Percentiles rank a stretch among this genome's conserved stretches.
Conservation (phyloP, 1,140 invertebrate species). For the Lucilia cuprina region DNA sequence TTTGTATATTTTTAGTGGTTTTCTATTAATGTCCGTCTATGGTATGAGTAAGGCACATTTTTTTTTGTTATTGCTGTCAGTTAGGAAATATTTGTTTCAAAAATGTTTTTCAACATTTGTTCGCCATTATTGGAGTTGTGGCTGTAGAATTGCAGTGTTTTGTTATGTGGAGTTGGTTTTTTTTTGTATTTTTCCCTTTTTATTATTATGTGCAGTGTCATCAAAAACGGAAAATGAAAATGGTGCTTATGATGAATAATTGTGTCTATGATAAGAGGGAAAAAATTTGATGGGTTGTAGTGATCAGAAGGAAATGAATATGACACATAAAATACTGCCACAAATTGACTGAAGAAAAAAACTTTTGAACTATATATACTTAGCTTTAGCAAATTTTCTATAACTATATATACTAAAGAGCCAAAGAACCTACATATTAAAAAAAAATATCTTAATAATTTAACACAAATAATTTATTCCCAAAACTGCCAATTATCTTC, state of each 20-base stretch:
- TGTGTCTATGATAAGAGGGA: not conserved
- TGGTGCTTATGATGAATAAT: conserved; percentile 16
- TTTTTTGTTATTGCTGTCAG: not conserved
- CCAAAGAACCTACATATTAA: too few species aligned
- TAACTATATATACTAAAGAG: too few species aligned
- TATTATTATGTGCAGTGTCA: not conserved
- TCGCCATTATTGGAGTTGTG: not conserved
- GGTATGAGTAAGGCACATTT: not conserved
- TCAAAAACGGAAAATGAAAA: conserved; percentile 13
- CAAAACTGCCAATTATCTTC: too few species aligned
- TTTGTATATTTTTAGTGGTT: not conserved
- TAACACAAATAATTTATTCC: too few species aligned
- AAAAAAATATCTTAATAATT: too few species aligned
- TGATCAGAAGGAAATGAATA: too few species aligned
- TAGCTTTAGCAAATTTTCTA: too few species aligned
- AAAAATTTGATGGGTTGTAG: not conserved
- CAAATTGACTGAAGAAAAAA: too few species aligned
- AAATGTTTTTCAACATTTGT: not conserved
- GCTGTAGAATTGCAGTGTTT: not conserved
- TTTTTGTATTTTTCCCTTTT: not conserved
- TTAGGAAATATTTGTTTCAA: not conserved
- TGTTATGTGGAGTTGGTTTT: not conserved
- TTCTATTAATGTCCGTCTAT: not conserved
- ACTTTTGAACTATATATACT: too few species aligned
- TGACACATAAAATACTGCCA: too few species aligned